A percentile compares a stretch with the other conserved stretches of the same genome.
These are phyloP conservation scores for Theristus sp. DNA, from an alignment of 2,888 invertebrate species.

Conservation along the genomic window DNA sequence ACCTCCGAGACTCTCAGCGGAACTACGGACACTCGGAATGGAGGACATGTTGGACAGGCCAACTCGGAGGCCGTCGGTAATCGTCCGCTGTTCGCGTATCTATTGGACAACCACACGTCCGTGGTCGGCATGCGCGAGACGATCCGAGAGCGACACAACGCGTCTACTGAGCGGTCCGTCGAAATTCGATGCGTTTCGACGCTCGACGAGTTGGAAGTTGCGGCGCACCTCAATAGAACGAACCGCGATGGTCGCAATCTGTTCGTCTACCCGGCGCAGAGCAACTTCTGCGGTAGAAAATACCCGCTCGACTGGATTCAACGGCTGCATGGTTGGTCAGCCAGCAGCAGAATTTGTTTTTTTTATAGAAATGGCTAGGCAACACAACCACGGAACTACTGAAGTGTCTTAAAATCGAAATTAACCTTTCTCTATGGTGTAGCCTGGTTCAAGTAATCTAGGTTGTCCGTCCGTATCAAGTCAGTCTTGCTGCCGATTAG, in stretches of 20 bases:
- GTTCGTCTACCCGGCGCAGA: constrained; percentile 72
- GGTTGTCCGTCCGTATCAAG: too few relatives aligned
- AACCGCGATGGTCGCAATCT: constrained; percentile 33
- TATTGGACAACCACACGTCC: constrained; percentile 82
- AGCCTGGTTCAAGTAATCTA: too few relatives aligned
- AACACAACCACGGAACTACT: too few relatives aligned
- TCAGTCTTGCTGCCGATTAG: too few relatives aligned
- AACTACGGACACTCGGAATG: constrained; percentile 9
- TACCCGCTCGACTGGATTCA: constrained; percentile 58
- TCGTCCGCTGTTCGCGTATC: constrained; percentile 50
- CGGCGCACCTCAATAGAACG: not conserved
- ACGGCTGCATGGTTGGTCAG: constrained; percentile 37
- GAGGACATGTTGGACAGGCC: too few relatives aligned
- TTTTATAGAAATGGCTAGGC: too few relatives aligned
- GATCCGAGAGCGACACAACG: constrained; percentile 31
- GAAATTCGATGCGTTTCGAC: not conserved
- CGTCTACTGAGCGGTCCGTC: too few relatives aligned
- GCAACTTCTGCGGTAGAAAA: constrained; percentile 81
- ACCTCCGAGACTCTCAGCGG: constrained; percentile 11
- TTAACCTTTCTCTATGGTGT: not conserved
- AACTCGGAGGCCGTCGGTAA: too few relatives aligned
- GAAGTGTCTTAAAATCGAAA: constrained; percentile 5
- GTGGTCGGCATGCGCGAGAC: constrained; percentile 73
- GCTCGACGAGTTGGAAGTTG: not conserved
- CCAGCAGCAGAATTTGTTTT: too few relatives aligned